A percentile compares a stretch with the other conserved stretches of the same genome.
Conservation (phyloP, 2,113 vertebrate genomes). For the Lethenteron camtschaticum region DNA sequence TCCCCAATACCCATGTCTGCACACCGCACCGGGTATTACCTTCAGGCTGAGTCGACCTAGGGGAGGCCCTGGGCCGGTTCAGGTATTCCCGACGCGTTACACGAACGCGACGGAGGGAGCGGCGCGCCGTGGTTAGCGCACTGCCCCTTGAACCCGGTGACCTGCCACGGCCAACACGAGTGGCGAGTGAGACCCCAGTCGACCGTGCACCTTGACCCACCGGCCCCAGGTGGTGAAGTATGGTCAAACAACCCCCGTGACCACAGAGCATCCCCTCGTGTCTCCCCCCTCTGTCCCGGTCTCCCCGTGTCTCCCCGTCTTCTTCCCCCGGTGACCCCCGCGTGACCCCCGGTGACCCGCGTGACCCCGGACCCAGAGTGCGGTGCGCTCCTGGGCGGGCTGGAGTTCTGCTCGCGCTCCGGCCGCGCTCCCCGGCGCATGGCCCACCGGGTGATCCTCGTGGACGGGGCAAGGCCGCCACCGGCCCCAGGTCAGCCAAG, state of each 20-base stretch:
- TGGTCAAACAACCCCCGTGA: neutral
- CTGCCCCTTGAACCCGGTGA: too few relatives aligned
- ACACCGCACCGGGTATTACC: too few relatives aligned
- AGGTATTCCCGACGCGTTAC: too few relatives aligned
- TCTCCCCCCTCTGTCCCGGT: neutral
- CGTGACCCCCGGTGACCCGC: neutral
- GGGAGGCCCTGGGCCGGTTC: too few relatives aligned
- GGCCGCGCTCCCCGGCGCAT: neutral
- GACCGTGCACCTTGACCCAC: neutral
- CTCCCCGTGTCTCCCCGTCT: neutral
- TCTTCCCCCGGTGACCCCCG: neutral
- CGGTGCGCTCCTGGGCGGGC: neutral
- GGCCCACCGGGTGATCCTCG: neutral
- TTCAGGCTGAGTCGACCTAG: too few relatives aligned
- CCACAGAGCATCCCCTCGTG: neutral
- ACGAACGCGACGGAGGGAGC: too few relatives aligned
- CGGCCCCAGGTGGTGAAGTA: neutral
- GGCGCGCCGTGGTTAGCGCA: too few relatives aligned
- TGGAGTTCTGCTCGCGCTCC: neutral
- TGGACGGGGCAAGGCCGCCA: conserved; percentile 1
- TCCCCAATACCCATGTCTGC: too few relatives aligned
- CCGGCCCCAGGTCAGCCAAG: neutral
- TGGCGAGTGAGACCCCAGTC: too few relatives aligned
- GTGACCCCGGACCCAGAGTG: neutral
- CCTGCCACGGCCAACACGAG: too few relatives aligned